Evolutionary conservation across 2,797 vertebrate genomes (phyloP).

Genomic region (Dendrocincla fuliginosa): DNA sequence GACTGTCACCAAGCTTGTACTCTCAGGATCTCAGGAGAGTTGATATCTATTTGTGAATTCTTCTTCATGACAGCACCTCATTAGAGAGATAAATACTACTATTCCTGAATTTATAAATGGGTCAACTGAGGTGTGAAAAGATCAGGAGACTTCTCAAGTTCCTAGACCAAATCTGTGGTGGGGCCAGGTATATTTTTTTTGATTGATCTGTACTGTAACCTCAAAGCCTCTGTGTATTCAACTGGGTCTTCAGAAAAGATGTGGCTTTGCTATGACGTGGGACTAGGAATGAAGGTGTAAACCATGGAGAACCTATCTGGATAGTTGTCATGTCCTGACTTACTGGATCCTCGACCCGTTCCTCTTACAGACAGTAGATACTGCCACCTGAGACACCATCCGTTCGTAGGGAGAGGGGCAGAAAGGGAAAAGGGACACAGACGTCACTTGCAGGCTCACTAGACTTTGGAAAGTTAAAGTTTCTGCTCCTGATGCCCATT

Average conservation of each 20-base stretch:
- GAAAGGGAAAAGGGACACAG: neutral
- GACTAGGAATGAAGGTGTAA: neutral
- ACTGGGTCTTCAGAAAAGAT: neutral
- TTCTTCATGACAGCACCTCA: neutral
- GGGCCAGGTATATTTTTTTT: neutral
- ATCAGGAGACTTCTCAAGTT: neutral
- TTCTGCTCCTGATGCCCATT: rapidly evolving
- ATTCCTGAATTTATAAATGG: neutral
- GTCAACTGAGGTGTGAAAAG: neutral
- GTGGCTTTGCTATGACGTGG: neutral
- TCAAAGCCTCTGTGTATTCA: neutral
- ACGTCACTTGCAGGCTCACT: neutral
- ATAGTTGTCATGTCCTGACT: neutral
- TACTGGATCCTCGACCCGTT: neutral
- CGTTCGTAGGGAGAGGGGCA: neutral
- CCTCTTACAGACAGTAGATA: neutral
- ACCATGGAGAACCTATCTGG: neutral
- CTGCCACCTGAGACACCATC: neutral
- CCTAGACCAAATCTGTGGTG: neutral
- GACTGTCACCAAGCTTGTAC: neutral
- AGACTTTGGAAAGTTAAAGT: neutral
- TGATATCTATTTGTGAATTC: neutral
- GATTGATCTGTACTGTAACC: neutral
- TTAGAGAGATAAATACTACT: neutral
- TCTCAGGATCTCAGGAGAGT: neutral